Conservation (phyloP, 2,113 vertebrate genomes). For the Tympanuchus pallidicinctus region DNA sequence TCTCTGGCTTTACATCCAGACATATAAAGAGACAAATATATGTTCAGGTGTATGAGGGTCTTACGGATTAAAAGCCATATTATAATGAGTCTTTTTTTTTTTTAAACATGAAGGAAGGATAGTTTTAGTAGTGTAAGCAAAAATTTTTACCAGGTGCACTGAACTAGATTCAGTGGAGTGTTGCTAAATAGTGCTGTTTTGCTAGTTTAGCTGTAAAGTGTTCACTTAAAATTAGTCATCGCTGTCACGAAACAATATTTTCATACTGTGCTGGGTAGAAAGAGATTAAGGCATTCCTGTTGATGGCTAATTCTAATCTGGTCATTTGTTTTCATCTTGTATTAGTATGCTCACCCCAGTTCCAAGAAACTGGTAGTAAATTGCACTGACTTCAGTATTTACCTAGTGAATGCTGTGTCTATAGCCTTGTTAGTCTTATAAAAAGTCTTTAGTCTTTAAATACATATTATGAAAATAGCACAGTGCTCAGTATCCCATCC, state of each 20-base stretch:
- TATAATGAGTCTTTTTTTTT: neutral
- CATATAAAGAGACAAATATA: neutral
- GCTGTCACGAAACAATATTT: conserved; percentile 10
- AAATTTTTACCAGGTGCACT: conserved; percentile 19
- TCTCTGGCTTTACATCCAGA: neutral
- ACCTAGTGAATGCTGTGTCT: neutral
- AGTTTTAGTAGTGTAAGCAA: neutral
- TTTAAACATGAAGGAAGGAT: neutral
- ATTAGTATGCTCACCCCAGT: neutral
- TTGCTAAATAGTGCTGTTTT: conserved; percentile 14
- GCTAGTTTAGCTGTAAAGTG: neutral
- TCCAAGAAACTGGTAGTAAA: neutral
- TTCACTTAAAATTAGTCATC: conserved; percentile 4
- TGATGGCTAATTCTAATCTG: neutral
- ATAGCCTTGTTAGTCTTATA: neutral
- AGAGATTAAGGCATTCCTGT: neutral
- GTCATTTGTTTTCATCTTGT: neutral
- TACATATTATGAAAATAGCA: neutral
- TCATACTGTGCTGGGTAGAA: neutral
- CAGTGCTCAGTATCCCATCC: neutral
- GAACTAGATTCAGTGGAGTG: neutral
- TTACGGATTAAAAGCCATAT: neutral
- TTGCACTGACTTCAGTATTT: neutral
- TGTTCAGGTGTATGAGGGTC: neutral
- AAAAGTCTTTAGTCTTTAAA: neutral